Base-by-base conservation (phyloP, 92 coral and sea anemone genomes). In the Diadumene lineata region DNA sequence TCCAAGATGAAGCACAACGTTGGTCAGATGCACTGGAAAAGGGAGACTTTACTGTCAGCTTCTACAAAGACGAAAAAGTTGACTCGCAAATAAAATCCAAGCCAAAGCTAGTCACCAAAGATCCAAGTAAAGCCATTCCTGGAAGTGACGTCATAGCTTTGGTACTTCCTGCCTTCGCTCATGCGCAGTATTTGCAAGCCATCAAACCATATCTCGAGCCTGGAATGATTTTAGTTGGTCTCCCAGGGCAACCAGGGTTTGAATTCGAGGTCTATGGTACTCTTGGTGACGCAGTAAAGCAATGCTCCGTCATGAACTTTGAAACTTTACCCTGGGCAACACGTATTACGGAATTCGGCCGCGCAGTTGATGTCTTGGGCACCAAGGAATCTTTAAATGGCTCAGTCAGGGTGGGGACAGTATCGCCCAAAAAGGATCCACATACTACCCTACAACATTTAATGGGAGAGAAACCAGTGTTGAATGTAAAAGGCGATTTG, bases 271-370 rank as follows among this genome's bases (percentile, higher is more conserved):
- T 76, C n/a, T 71, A 80, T 30, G 84, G 81, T 15, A 57, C 77
- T 27, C 75, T 88, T 25, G 88, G 85, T 1, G 84, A 81, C 16
- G 50, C 57, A 16, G 68, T 62, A 9, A 69, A 46, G 58, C 62
- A 80, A 56, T 75, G 83, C 64, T 75, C 89, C 1, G 56, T 88
- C 43, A 58, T 76, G 31, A 80, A 81, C 26, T 84, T 84, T 60
- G 86, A 84, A 75, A 75, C 86, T 0, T 68, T 84, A 15, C 93
- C 93, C 7, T 88, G 90, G 93, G 87, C 77, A 31, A 70, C 87
- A 17, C 84, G 90, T 31, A 72, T 29, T 19, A 69, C 66, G 21
- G 81, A 76, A 80, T 88, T 70, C 72, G 92, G 92, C 30, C 58
- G 21, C 24, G 58, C 58, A 16, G 58, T 15, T 21, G 58, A 13